These are phyloP conservation scores for Platalea minor DNA, from an alignment of 2,797 vertebrate genomes.

Conservation along the genomic window DNA sequence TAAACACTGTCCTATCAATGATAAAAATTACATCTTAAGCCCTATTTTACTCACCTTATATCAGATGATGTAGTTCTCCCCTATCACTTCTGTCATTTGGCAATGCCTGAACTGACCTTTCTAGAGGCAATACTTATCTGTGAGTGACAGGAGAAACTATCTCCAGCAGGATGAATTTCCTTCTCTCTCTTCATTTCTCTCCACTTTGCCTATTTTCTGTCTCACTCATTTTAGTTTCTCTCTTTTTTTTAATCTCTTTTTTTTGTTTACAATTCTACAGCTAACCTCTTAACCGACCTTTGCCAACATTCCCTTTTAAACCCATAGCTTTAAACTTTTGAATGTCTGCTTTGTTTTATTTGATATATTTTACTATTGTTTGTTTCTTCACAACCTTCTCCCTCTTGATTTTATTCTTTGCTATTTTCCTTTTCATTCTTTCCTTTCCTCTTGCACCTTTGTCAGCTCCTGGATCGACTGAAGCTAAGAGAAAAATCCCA, in stretches of 20 bases:
- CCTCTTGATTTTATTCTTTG: neutral
- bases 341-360: neutral
- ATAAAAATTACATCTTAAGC: conserved; percentile 17
- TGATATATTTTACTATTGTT: neutral
- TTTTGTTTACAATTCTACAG: neutral
- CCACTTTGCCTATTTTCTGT: conserved; percentile 26
- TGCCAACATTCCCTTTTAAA: neutral
- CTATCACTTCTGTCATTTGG: conserved; percentile 64
- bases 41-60: conserved; percentile 41
- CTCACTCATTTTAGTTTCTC: neutral
- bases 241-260: neutral
- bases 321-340: neutral
- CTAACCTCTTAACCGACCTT: neutral
- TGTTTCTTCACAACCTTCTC: neutral
- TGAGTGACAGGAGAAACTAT: conserved; percentile 66
- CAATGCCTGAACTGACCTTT: conserved; percentile 67
- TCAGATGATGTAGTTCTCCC: conserved; percentile 40
- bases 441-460: neutral
- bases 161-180: conserved; percentile 57
- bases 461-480: neutral
- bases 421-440: neutral
- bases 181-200: conserved; percentile 44
- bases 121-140: conserved; percentile 62
- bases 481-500: neutral
- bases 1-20: neutral